Base-by-base conservation (phyloP, 2,888 invertebrate species). In the Drosophila flavopinicola region DNA sequence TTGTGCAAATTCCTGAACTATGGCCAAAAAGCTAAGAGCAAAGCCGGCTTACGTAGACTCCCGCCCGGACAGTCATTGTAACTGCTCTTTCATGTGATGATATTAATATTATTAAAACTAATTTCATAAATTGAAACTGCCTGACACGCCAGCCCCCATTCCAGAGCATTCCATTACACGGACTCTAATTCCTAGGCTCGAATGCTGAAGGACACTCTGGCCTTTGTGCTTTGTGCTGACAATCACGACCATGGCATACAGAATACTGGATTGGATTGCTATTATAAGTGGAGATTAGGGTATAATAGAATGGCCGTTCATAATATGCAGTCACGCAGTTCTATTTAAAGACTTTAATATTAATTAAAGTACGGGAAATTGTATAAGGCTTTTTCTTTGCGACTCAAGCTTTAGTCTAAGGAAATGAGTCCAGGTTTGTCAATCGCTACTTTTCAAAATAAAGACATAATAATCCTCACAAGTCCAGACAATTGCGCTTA, bases 61-160 rank as follows among this genome's bases (percentile, higher is more conserved):
- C 2, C 17, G 5, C 10, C 10, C 35, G 17, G 10, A 47, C 30
- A 24, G 35, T 32, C 74, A 61, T 67, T 69, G 57, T 49, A 42
- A 33, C 60, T 53, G 74, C 38, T 41, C 53, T 63, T 44, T 70
- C 78, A 80, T 86, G 80, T 77, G 78, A 64, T 66, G 72, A 71
- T 78, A 66, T 86, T 80, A 84, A 80, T 79, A 68, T 79, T 86
- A 80, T 86, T 86, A 84, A 80, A 86, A 84, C 80, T 86, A 80
- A 80, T 80, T 80, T 80, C 52, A 71, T 84, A 66, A 80, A 86
- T 85, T 74, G 80, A 73, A 73, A 49, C 38, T 53, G 52, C 32
- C 65, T 23, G 42, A 17, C 33, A 67, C 58, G 42, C 44, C 58
- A 32, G 7, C 11, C 15, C 42, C 4, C 20, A 20, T 23, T 1